These are phyloP conservation scores for Rhynchomys soricoides DNA, from an alignment of 2,113 vertebrate species.

Conservation along the genomic window DNA sequence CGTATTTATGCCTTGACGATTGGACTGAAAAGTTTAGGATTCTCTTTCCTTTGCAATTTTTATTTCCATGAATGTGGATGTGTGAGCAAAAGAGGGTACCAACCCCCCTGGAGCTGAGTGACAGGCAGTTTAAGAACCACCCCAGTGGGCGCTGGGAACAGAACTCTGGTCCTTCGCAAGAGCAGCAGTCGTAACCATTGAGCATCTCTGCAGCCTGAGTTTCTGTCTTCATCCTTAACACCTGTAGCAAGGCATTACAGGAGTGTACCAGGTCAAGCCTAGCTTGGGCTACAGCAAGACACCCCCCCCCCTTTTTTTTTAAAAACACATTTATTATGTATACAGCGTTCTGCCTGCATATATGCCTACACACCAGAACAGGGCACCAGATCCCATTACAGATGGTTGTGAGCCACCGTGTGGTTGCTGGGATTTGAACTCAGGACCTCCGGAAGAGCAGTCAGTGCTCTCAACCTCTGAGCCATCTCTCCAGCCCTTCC, in stretches of 20 bases:
- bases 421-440: no score
- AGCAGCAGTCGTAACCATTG: not conserved
- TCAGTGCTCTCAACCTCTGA: no score
- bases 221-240: not conserved
- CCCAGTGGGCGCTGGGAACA: not conserved
- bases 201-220: not conserved
- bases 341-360: no score
- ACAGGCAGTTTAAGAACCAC: not conserved
- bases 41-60: not conserved
- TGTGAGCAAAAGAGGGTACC: not conserved
- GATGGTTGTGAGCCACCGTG: no score
- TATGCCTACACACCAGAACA: no score
- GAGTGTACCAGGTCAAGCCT: not conserved
- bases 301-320: no score
- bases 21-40: not conserved
- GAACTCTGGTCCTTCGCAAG: not conserved
- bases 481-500: no score
- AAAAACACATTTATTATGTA: no score
- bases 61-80: not conserved
- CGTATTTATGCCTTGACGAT: not conserved
- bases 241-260: not conserved
- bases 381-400: no score
- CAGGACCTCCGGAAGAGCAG: no score
- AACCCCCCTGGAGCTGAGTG: not conserved
- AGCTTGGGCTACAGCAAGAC: not conserved